Evolutionary conservation across 2,797 vertebrate species (phyloP).

Genomic region (Micropoecilia bifurca): DNA sequence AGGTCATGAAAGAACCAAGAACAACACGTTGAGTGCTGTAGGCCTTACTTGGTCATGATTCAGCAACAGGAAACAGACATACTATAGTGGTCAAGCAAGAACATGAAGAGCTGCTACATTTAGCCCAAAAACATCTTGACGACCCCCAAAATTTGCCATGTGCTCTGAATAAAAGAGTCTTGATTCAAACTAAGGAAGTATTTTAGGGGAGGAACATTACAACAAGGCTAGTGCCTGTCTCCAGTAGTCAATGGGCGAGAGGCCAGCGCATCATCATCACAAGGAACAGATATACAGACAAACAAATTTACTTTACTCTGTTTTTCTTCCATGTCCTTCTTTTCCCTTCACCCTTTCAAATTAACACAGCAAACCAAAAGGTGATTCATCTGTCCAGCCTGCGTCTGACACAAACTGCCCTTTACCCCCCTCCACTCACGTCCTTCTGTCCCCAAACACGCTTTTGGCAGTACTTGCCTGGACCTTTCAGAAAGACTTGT

Average conservation of each 20-base stretch:
- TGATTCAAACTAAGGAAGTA: too few species aligned
- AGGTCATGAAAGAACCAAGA: not conserved
- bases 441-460: conserved; percentile 44
- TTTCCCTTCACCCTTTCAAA: conserved; percentile 17
- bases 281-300: not conserved
- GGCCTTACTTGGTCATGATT: not conserved
- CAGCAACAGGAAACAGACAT: not conserved
- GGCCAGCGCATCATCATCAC: too few species aligned
- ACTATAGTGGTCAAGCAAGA: not conserved
- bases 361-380: conserved; percentile 41
- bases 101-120: not conserved
- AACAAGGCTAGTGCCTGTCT: too few species aligned
- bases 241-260: too few species aligned
- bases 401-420: conserved; percentile 28
- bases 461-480: conserved; percentile 51
- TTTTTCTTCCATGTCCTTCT: not conserved
- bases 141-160: not conserved
- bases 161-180: not conserved
- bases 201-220: too few species aligned
- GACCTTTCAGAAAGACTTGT: conserved; percentile 61
- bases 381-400: conserved; percentile 39
- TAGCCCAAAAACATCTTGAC: not conserved
- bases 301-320: not conserved
- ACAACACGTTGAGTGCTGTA: too few species aligned
- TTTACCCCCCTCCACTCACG: conserved; percentile 24